phyloP scores from a whole-genome alignment of 1,140 invertebrate genomes.

The Bombus difficillimus region DNA sequence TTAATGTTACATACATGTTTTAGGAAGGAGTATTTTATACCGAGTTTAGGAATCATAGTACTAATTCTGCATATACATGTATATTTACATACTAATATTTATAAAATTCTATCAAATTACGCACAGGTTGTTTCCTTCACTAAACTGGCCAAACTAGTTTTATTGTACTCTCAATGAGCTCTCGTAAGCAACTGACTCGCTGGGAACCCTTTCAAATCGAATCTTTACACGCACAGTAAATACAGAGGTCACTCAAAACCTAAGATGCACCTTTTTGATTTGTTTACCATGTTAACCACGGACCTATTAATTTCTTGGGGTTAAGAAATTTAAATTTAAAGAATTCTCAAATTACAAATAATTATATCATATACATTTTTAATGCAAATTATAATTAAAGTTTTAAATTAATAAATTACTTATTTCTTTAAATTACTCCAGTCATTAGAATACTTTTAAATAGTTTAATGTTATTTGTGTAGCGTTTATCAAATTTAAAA shows the following conservation, averaged over 20 bases:
- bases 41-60: background rate
- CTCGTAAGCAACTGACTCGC: conserved; percentile 13
- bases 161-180: background rate
- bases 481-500: background rate
- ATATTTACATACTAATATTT: background rate
- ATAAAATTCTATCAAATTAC: background rate
- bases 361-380: background rate
- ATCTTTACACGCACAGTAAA: too few relatives aligned
- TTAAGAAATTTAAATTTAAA: background rate
- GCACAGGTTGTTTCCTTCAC: background rate
- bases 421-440: too few relatives aligned
- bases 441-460: background rate
- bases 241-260: background rate
- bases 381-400: too few relatives aligned
- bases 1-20: background rate
- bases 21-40: background rate
- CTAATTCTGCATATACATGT: background rate
- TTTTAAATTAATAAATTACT: background rate
- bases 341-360: background rate
- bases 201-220: background rate
- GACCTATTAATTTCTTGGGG: background rate
- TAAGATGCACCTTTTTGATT: background rate
- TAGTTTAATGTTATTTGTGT: background rate
- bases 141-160: background rate
- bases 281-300: too few relatives aligned